Evolutionary conservation across 2,797 vertebrate genomes (phyloP).

Genomic region (Aulostomus chinensis): DNA sequence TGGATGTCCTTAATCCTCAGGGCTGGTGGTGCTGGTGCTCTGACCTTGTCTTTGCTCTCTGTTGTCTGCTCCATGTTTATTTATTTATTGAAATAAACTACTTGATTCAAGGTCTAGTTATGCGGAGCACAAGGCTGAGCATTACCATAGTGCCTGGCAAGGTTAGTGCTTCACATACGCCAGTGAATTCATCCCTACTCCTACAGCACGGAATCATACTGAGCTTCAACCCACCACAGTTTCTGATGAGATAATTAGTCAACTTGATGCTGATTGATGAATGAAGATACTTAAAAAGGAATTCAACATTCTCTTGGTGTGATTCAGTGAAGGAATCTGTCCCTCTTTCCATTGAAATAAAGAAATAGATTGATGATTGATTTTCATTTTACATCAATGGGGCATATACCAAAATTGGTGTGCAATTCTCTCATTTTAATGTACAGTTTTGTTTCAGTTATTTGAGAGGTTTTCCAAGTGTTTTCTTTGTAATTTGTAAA

Average conservation of each 20-base stretch:
- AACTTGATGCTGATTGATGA: background rate
- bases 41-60: slow-evolving; percentile 58
- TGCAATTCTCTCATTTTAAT: too few species aligned
- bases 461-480: too few species aligned
- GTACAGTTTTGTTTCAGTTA: too few species aligned
- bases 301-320: too few species aligned
- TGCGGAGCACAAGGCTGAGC: slow-evolving; percentile 50
- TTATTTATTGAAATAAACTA: slow-evolving; percentile 76
- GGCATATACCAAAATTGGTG: too few species aligned
- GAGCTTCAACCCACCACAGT: background rate
- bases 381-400: too few species aligned
- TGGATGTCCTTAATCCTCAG: slow-evolving; percentile 12
- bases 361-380: too few species aligned
- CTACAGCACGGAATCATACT: slow-evolving; percentile 1
- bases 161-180: slow-evolving; percentile 43
- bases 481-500: too few species aligned
- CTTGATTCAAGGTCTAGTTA: slow-evolving; percentile 72
- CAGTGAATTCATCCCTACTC: slow-evolving; percentile 13
- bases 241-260: background rate
- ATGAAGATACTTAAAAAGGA: too few species aligned
- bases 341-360: too few species aligned
- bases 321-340: too few species aligned
- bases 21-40: slow-evolving; percentile 7
- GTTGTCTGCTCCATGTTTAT: slow-evolving; percentile 65
- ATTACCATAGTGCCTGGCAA: slow-evolving; percentile 66